phyloP scores from a whole-genome alignment of 2,797 vertebrate genomes.

The Chloroceryle inda region DNA sequence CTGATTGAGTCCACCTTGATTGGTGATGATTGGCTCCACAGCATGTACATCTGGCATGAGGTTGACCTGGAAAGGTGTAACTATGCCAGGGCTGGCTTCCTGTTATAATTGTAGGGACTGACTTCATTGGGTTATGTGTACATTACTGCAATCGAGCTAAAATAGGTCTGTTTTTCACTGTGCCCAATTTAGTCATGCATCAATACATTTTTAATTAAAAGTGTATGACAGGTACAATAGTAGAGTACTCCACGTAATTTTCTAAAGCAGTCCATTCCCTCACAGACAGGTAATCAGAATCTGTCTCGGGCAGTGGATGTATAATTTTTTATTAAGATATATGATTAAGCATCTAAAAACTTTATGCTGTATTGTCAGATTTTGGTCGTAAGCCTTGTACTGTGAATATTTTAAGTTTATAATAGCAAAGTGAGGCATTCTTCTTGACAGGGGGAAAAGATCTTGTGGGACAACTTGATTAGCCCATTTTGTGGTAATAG shows the following conservation, averaged over 20 bases:
- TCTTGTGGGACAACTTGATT: background rate
- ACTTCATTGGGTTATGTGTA: conserved; percentile 55
- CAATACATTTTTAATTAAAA: conserved; percentile 84
- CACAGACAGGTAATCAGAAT: conserved; percentile 73
- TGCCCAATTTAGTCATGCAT: conserved; percentile 77
- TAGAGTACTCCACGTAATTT: conserved; percentile 74
- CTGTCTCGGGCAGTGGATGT: conserved; percentile 37
- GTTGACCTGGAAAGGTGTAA: conserved; percentile 1
- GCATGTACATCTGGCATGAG: conserved; percentile 4
- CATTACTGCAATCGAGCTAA: conserved; percentile 64
- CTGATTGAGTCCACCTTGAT: conserved; percentile 60
- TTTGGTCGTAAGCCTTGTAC: background rate
- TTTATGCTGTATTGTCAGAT: conserved; percentile 12
- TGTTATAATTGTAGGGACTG: conserved; percentile 46
- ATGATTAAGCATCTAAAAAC: conserved; percentile 57
- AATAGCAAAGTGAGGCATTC: background rate
- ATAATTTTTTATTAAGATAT: conserved; percentile 65
- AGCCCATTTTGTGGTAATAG: background rate
- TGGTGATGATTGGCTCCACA: conserved; percentile 43
- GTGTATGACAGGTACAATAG: conserved; percentile 79
- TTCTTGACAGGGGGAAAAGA: conserved; percentile 28
- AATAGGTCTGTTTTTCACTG: conserved; percentile 75
- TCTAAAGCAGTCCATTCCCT: conserved; percentile 65
- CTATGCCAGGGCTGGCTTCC: background rate
- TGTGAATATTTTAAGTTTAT: background rate